These are phyloP conservation scores for Rhipidura dahli DNA, from an alignment of 2,113 vertebrate genomes.

Conservation along the genomic window DNA sequence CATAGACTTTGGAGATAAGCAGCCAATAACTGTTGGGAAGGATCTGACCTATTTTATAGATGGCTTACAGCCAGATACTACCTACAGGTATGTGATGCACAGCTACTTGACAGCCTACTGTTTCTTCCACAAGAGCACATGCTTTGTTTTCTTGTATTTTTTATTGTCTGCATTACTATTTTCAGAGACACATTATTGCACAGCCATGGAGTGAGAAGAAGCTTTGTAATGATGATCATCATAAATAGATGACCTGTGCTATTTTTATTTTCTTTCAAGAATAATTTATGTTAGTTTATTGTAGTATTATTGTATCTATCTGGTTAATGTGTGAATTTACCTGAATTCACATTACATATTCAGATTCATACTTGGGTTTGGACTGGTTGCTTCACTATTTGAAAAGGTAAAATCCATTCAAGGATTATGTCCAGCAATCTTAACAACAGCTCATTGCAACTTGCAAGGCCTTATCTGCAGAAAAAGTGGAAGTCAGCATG, in stretches of 20 bases:
- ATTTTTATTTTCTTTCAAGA: neutral
- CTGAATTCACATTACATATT: neutral
- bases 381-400: neutral
- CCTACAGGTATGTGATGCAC: constrained; percentile 83
- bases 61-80: constrained; percentile 93
- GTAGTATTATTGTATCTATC: neutral
- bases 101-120: neutral
- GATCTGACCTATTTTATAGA: constrained; percentile 84
- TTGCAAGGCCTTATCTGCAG: neutral
- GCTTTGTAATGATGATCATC: neutral
- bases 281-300: neutral
- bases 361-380: neutral
- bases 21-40: constrained; percentile 84
- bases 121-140: neutral
- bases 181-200: neutral
- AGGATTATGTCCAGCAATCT: neutral
- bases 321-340: neutral
- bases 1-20: constrained; percentile 93
- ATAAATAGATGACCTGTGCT: neutral
- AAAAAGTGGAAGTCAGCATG: neutral
- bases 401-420: neutral
- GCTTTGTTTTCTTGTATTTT: neutral
- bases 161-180: neutral
- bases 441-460: neutral
- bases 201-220: neutral